These are phyloP conservation scores for Frieseomelitta varia DNA, from an alignment of 1,140 invertebrate genomes.

Conservation along the genomic window DNA sequence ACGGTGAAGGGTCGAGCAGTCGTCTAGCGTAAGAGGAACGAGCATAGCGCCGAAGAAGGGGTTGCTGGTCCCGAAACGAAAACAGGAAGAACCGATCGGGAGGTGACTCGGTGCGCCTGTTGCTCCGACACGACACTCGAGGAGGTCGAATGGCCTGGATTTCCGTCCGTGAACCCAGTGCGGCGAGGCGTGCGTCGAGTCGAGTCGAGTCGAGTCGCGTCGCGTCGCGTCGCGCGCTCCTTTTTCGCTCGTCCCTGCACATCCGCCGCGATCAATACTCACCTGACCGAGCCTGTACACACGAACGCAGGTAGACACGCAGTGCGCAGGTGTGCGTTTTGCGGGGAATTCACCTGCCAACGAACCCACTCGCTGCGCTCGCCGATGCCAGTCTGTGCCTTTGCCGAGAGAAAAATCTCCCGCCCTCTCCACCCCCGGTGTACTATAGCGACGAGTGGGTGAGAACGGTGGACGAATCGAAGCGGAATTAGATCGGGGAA, in stretches of 20 bases:
- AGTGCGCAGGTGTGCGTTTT: constrained; percentile 33
- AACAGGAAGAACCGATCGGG: background rate
- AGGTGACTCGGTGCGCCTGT: constrained; percentile 15
- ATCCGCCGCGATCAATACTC: constrained; percentile 69
- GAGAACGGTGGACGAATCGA: too few species aligned
- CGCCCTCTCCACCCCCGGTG: too few species aligned
- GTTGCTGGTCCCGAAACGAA: background rate
- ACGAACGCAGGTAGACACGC: constrained; percentile 45
- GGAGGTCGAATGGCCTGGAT: constrained; percentile 8
- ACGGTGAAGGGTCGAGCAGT: too few species aligned
- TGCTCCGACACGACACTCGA: background rate
- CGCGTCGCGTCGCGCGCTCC: background rate
- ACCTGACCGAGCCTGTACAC: constrained; percentile 60
- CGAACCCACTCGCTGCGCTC: too few species aligned
- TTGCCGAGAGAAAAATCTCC: background rate
- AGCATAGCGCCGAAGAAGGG: background rate
- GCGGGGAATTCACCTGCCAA: constrained; percentile 15
- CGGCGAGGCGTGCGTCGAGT: too few species aligned
- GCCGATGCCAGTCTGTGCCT: too few species aligned
- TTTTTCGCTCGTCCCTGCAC: constrained; percentile 52
- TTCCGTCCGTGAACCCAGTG: constrained; percentile 5
- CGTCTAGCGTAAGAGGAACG: background rate
- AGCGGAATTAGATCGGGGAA: too few species aligned
- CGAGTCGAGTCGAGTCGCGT: too few species aligned
- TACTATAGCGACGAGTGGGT: too few species aligned